Base-by-base conservation (phyloP, 2,113 vertebrate genomes). In the Bubo bubo region DNA sequence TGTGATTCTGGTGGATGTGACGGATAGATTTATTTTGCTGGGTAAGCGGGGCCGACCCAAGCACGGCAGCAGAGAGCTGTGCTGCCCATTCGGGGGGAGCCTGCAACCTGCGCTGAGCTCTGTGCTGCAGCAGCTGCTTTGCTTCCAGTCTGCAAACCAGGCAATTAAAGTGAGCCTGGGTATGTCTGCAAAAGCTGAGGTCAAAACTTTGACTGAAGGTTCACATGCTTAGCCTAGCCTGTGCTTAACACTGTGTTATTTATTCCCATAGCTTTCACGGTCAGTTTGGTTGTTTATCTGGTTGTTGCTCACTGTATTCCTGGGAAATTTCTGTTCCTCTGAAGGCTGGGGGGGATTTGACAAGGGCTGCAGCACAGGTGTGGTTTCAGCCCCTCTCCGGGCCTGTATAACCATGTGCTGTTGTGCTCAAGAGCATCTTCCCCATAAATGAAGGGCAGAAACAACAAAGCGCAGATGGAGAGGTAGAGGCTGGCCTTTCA, bases 171-270 rank as follows among this genome's bases (percentile, higher is more conserved):
- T 23, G 56, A 87, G 43, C 87, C 75, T n/a, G 79, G 85, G 8
- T 72, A 75, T 27, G 74, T 56, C 96, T 93, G 85, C 80, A 64
- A 68, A 82, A 91, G 73, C 87, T 56, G 71, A 86, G 95, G 95
- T 95, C 96, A 96, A 49, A 93, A 88, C 81, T 96, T 82, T 79
- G 81, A 94, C 96, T 96, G 77, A n/a, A 92, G 85, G 96, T 97
- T 96, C 93, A 45, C 92, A 92, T 82, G 41, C 81, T 96, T 86
- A 82, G 41, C 88, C 90, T 74, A 88, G 82, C 86, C 88, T 86
- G 82, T 71, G 92, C 90, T 92, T 94, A 93, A 92, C 96, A 90
- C 88, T 74, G 53, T 95, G 95, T 94, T 94, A 95, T 96, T 94
- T 96, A 97, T 97, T 94, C 92, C 93, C 81, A 59, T 39, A 34